Evolutionary conservation across 1,140 invertebrate species (phyloP).

Genomic region (Caerostris darwini): DNA sequence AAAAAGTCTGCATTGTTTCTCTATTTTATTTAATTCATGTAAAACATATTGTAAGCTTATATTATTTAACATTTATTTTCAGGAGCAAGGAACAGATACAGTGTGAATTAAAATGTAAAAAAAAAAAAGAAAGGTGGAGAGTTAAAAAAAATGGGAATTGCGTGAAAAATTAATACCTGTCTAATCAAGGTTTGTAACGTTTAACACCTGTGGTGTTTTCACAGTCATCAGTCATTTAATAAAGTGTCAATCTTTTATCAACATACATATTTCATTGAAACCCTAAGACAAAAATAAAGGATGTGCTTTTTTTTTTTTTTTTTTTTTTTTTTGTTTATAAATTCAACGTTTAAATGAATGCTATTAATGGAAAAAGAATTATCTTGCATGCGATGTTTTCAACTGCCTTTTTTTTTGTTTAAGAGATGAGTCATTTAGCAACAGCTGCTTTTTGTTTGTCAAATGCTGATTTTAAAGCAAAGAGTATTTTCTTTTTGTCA

Average conservation of each 20-base stretch:
- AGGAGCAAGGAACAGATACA: no score
- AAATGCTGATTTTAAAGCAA: no score
- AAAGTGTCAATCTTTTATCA: not conserved
- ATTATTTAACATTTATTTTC: no score
- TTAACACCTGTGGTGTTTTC: not conserved
- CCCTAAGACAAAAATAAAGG: not conserved
- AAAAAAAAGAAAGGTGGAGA: not conserved
- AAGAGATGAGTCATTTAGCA: no score
- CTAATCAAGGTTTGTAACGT: not conserved
- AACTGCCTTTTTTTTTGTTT: no score
- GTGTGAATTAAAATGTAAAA: not conserved
- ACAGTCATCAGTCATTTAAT: slow-evolving; percentile 12
- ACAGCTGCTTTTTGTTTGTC: no score
- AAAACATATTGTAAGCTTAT: no score
- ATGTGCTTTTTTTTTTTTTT: not conserved
- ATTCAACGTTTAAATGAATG: not conserved
- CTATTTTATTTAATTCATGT: no score
- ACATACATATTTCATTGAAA: not conserved
- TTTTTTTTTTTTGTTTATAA: not conserved
- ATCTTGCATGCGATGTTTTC: not conserved
- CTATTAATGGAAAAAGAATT: not conserved
- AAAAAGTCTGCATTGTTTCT: no score
- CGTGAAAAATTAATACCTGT: not conserved
- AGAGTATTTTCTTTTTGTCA: no score
- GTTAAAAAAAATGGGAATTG: not conserved